Base-by-base conservation (phyloP, 2,113 vertebrate genomes). In the Murina feae region DNA sequence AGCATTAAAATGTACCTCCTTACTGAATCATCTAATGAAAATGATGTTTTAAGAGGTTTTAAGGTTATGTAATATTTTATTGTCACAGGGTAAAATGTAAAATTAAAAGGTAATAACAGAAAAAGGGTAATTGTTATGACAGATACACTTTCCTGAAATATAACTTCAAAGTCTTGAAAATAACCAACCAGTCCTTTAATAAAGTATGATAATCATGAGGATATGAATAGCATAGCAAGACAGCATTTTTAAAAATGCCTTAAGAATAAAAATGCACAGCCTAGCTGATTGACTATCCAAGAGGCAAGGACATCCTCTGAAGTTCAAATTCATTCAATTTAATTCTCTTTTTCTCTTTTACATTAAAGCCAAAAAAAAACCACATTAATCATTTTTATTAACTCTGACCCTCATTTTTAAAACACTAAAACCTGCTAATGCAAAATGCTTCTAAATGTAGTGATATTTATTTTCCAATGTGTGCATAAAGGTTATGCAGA, bases 141-240 rank as follows among this genome's bases (percentile, higher is more conserved):
- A 87, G 79, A 96, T 88, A 98, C 82, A 66, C 63, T 94, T 92
- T 96, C 69, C 81, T 66, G 12, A 94, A 97, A 96, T 97, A 94
- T 94, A 97, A 97, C 82, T 98, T 95, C 83, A 89, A 96, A 82
- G 68, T 97, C 90, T 82, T 81, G 14, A 95, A 95, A 95, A 96
- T 95, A 95, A 93, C 97, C 92, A 95, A 83, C 85, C 42, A 39
- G 81, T 97, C 76, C 75, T n/a, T 96, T 96, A 95, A 94, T 96
- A 97, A 96, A 96, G n/a, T 79, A 90, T 1, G 12, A 96, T 97
- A 97, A 96, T 95, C 89, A 68, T 69, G 94, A 91, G 86, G 68
- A 96, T 96, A 95, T 90, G 91, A 96, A 96, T 35, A 55, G 66
- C 68, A 87, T 9, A 96, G 79, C 92, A 96, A 72, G 55, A 14